Conservation (phyloP, 2,113 vertebrate species). For the Gadus macrocephalus region DNA sequence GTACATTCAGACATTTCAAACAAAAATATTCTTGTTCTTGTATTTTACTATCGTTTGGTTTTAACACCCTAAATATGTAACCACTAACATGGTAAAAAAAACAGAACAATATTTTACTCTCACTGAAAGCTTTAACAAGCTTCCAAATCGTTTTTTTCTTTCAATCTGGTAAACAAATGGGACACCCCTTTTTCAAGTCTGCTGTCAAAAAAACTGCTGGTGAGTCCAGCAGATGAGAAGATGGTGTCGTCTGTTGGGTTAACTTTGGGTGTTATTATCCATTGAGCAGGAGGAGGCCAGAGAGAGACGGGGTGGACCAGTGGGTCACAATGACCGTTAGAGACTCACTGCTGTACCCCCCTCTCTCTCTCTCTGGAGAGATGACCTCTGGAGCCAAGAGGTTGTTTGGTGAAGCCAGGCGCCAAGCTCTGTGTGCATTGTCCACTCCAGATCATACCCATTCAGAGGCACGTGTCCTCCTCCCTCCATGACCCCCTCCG, state of each 20-base stretch:
- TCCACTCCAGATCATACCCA: background rate
- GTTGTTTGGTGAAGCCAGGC: background rate
- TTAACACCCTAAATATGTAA: too few species aligned
- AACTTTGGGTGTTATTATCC: background rate
- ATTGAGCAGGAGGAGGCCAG: background rate
- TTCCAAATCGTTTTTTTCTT: too few species aligned
- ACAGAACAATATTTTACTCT: too few species aligned
- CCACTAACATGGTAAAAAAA: too few species aligned
- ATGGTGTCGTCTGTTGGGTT: background rate
- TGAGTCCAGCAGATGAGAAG: too few species aligned
- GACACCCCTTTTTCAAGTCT: too few species aligned
- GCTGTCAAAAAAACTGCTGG: too few species aligned
- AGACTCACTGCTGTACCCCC: background rate
- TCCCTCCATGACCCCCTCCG: background rate
- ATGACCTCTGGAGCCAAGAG: background rate
- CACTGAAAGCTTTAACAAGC: too few species aligned
- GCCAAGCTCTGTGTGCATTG: background rate
- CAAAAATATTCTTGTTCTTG: too few species aligned
- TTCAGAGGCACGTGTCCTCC: background rate
- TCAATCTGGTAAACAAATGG: too few species aligned
- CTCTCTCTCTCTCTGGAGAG: background rate
- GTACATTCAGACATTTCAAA: background rate
- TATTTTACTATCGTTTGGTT: too few species aligned
- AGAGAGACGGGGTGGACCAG: background rate
- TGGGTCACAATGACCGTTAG: background rate